These are phyloP conservation scores for Gonioctena quinquepunctata DNA, from an alignment of 1,140 invertebrate species.

Conservation along the genomic window DNA sequence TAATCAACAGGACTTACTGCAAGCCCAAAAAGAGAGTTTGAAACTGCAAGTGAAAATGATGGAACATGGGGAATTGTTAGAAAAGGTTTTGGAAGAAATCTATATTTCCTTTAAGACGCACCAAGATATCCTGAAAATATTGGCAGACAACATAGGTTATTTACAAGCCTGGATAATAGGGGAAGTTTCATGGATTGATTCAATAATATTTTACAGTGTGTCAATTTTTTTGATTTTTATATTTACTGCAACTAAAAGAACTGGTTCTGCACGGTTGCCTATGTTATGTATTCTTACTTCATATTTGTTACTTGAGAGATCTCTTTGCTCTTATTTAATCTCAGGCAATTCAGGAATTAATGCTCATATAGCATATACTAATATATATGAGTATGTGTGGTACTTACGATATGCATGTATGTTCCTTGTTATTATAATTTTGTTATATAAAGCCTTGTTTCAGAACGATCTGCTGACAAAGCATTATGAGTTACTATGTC, in stretches of 20 bases:
- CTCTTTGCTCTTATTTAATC: slow-evolving; percentile 37
- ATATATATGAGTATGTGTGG: slow-evolving; percentile 41
- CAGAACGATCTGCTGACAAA: slow-evolving; percentile 33
- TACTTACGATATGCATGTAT: slow-evolving; percentile 41
- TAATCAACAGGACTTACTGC: slow-evolving; percentile 56
- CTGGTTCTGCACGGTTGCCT: slow-evolving; percentile 39
- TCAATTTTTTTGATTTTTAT: slow-evolving; percentile 39
- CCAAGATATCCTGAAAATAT: slow-evolving; percentile 43
- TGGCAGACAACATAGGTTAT: slow-evolving; percentile 38
- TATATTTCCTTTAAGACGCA: slow-evolving; percentile 39
- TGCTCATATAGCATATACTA: slow-evolving; percentile 21
- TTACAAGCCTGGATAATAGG: slow-evolving; percentile 53
- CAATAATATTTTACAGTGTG: slow-evolving; percentile 47
- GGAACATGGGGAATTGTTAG: slow-evolving; percentile 57
- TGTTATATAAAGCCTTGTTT: slow-evolving; percentile 31
- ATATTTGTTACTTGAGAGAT: slow-evolving; percentile 44
- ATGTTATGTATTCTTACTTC: slow-evolving; percentile 39
- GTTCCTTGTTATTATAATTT: slow-evolving; percentile 26
- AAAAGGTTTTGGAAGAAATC: slow-evolving; percentile 49
- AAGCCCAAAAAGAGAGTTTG: slow-evolving; percentile 62
- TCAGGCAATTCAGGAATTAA: slow-evolving; percentile 16
- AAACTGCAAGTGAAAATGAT: slow-evolving; percentile 62
- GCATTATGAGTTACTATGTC: slow-evolving; percentile 32
- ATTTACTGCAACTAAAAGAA: slow-evolving; percentile 43
- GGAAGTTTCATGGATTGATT: slow-evolving; percentile 53